Evolutionary conservation across 2,888 invertebrate species (phyloP).

Genomic region (Nezara viridula): DNA sequence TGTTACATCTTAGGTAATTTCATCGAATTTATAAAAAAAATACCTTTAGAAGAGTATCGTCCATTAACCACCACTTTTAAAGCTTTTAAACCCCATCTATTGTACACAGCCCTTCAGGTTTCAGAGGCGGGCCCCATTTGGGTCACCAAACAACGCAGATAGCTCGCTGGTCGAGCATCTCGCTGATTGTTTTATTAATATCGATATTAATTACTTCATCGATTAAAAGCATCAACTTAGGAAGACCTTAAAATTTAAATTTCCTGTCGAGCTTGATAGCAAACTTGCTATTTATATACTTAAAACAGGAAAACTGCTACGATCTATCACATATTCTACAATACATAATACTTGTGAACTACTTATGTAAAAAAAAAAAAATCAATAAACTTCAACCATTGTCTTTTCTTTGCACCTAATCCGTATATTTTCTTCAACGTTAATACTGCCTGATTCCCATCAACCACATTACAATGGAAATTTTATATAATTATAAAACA

Average conservation of each 20-base stretch:
- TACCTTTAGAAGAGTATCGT: background rate
- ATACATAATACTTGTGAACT: too few species aligned
- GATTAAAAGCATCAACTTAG: background rate
- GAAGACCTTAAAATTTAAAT: background rate
- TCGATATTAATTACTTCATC: background rate
- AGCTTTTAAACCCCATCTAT: background rate
- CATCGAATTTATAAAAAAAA: background rate
- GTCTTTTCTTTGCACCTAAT: background rate
- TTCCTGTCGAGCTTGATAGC: background rate
- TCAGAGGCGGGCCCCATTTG: background rate
- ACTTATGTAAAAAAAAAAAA: background rate
- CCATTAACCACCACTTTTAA: background rate
- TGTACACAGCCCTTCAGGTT: background rate
- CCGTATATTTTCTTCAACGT: background rate
- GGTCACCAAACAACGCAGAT: background rate
- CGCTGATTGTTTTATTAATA: background rate
- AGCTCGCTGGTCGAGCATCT: background rate
- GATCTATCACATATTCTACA: too few species aligned
- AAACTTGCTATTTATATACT: background rate
- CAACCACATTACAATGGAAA: background rate
- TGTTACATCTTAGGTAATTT: background rate
- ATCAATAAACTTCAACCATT: background rate
- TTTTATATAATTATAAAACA: background rate
- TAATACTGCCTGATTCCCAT: background rate
- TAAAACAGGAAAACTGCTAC: too few species aligned